phyloP scores from a whole-genome alignment of 1,140 invertebrate genomes.

The Luehdorfia chinensis region DNA sequence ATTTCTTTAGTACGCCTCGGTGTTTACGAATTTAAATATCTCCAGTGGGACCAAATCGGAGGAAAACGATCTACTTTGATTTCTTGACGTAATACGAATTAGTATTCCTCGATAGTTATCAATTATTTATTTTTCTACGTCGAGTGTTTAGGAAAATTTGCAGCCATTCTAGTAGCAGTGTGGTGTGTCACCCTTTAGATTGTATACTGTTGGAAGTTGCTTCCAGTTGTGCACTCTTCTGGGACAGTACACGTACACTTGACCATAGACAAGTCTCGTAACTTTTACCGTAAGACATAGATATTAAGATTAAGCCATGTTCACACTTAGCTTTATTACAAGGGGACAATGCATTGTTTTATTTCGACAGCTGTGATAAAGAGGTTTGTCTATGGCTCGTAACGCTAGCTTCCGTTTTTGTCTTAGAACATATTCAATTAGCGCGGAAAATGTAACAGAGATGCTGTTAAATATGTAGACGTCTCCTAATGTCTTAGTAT shows the following conservation, averaged over 20 bases:
- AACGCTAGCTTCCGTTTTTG: conserved; percentile 19
- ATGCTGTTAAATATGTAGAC: too few relatives aligned
- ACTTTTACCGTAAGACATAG: conserved; percentile 68
- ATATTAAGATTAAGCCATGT: conserved; percentile 67
- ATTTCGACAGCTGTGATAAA: conserved; percentile 74
- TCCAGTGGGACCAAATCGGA: too few relatives aligned
- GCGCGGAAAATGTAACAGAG: background rate
- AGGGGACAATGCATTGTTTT: conserved; percentile 48
- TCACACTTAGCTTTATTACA: conserved; percentile 64
- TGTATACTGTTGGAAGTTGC: background rate
- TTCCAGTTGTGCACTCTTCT: background rate
- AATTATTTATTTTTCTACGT: conserved; percentile 62
- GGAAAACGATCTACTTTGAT: too few relatives aligned
- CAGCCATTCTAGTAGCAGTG: conserved; percentile 42
- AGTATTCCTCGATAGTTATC: conserved; percentile 39
- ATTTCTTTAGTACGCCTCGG: too few relatives aligned
- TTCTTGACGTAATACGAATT: conserved; percentile 23
- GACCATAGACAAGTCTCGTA: conserved; percentile 68
- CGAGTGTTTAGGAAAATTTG: conserved; percentile 54
- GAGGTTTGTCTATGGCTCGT: conserved; percentile 65
- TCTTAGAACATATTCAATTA: background rate
- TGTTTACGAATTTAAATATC: too few relatives aligned
- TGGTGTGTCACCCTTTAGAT: conserved; percentile 1
- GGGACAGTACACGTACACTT: background rate
- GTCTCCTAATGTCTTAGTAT: too few relatives aligned